These are phyloP conservation scores for Caenorhabditis drosophilae DNA, from an alignment of 2,888 invertebrate genomes.

Conservation along the genomic window DNA sequence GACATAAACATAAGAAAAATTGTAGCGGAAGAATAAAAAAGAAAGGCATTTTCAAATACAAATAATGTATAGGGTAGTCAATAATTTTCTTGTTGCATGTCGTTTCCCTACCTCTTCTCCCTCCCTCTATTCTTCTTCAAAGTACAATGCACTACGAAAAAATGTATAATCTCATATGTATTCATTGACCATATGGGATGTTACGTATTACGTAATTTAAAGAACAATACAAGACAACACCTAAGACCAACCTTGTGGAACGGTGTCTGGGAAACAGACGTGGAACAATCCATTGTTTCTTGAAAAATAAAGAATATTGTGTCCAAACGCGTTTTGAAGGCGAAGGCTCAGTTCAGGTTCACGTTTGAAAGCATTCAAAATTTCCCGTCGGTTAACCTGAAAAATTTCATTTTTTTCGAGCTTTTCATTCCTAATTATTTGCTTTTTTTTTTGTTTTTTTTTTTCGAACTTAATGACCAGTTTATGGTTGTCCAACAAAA, in stretches of 20 bases:
- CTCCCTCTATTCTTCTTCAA: too few relatives aligned
- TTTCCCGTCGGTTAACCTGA: constrained; percentile 60
- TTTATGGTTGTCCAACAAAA: background rate
- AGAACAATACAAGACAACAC: too few relatives aligned
- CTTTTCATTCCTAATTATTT: background rate
- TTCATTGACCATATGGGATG: too few relatives aligned
- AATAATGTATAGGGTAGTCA: too few relatives aligned
- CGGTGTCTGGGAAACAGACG: constrained; percentile 89
- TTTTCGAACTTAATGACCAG: background rate
- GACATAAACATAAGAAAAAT: too few relatives aligned
- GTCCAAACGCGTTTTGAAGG: constrained; percentile 75
- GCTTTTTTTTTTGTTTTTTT: background rate
- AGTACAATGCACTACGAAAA: too few relatives aligned
- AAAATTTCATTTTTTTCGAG: constrained; percentile 10
- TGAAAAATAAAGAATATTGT: constrained; percentile 86
- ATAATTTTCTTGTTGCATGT: too few relatives aligned
- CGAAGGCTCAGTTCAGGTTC: constrained; percentile 61
- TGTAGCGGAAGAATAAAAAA: too few relatives aligned
- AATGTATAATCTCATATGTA: too few relatives aligned
- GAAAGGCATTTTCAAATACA: too few relatives aligned
- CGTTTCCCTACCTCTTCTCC: too few relatives aligned
- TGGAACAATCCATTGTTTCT: constrained; percentile 91
- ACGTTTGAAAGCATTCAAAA: constrained; percentile 59
- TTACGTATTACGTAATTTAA: too few relatives aligned
- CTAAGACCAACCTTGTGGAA: constrained; percentile 75